These are phyloP conservation scores for Drosophila helvetica DNA, from an alignment of 2,888 invertebrate genomes.

Conservation along the genomic window DNA sequence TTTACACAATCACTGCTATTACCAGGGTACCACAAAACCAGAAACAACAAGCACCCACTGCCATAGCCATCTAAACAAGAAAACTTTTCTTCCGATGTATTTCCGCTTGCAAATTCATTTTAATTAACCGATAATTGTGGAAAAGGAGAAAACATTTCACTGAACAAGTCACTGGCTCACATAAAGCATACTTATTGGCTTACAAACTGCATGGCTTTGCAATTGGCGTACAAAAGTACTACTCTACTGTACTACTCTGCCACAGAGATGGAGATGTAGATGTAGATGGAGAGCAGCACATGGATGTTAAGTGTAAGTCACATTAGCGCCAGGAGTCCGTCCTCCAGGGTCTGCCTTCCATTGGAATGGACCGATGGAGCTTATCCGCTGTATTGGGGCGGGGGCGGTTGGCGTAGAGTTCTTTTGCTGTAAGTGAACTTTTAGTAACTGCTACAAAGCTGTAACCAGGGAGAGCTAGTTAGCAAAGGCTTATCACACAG, in stretches of 20 bases:
- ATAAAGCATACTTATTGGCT: slow-evolving; percentile 29
- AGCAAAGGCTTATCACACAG: slow-evolving; percentile 65
- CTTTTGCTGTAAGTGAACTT: slow-evolving; percentile 38
- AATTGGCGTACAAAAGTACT: slow-evolving; percentile 10
- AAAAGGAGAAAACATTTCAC: not conserved
- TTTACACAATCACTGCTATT: not conserved
- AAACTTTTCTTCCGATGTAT: slow-evolving; percentile 21
- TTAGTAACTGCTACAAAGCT: slow-evolving; percentile 51
- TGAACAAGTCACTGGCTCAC: not conserved
- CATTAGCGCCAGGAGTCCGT: slow-evolving; percentile 36
- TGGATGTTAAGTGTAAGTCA: slow-evolving; percentile 21
- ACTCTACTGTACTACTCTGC: no score
- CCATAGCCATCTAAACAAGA: slow-evolving; percentile 13
- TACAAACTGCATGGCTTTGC: slow-evolving; percentile 22
- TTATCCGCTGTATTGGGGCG: slow-evolving; percentile 1
- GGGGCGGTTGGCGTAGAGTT: slow-evolving; percentile 15
- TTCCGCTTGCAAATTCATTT: slow-evolving; percentile 32
- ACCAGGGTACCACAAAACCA: slow-evolving; percentile 8
- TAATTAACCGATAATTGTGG: slow-evolving; percentile 39
- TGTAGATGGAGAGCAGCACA: slow-evolving; percentile 17
- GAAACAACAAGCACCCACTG: not conserved
- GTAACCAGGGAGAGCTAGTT: slow-evolving; percentile 62
- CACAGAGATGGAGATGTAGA: slow-evolving; percentile 1
- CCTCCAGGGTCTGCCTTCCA: no score
- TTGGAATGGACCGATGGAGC: not conserved